Conservation (phyloP, 1,140 invertebrate genomes). For the Cotesia chilonis region DNA sequence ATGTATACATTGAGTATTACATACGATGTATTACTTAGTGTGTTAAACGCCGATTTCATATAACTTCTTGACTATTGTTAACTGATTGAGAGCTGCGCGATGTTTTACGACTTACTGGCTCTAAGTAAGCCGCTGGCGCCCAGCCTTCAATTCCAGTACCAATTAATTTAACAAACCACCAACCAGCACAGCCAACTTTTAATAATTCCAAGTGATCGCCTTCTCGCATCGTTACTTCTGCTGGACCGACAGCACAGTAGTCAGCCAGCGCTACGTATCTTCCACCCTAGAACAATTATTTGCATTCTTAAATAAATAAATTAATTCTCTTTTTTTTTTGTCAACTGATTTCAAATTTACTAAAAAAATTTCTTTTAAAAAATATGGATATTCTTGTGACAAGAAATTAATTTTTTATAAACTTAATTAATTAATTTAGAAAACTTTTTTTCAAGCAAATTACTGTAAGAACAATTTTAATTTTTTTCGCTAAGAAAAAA, state of each 20-base stretch:
- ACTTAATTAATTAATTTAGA: too few relatives aligned
- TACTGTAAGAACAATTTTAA: too few relatives aligned
- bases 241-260: conserved; percentile 87
- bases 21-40: conserved; percentile 49
- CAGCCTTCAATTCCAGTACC: conserved; percentile 84
- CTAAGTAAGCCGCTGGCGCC: conserved; percentile 93
- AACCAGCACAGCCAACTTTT: conserved; percentile 92
- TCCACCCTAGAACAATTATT: conserved; percentile 68
- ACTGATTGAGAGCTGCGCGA: conserved; percentile 71
- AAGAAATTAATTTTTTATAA: too few relatives aligned
- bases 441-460: too few relatives aligned
- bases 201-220: conserved; percentile 87
- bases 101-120: conserved; percentile 77
- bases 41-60: conserved; percentile 65
- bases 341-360: too few relatives aligned
- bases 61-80: conserved; percentile 62
- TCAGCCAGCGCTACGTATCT: conserved; percentile 87
- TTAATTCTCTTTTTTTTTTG: neutral
- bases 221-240: conserved; percentile 88
- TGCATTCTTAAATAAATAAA: conserved; percentile 24
- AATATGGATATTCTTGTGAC: too few relatives aligned
- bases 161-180: conserved; percentile 92
- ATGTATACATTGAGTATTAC: too few relatives aligned
- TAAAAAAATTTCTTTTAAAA: too few relatives aligned
- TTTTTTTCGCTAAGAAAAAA: too few relatives aligned